Evolutionary conservation across 2,888 invertebrate species (phyloP).

Genomic region (Oscheius onirici): DNA sequence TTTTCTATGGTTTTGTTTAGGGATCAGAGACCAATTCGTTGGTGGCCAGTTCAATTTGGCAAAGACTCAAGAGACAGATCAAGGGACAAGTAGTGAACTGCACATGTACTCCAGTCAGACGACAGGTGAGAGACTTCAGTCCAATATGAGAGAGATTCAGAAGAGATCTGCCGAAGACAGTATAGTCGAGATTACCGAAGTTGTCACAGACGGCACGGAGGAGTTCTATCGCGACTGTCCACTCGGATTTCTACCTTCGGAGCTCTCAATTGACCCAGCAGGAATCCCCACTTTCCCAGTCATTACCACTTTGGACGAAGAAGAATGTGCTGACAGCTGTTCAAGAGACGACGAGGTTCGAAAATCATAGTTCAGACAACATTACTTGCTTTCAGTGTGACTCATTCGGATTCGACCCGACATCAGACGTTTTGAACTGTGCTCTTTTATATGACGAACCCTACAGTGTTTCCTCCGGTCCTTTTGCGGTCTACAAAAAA

Average conservation of each 20-base stretch:
- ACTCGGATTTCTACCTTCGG: background rate
- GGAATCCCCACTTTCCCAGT: background rate
- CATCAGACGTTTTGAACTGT: background rate
- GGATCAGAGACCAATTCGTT: slow-evolving; percentile 17
- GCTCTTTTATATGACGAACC: background rate
- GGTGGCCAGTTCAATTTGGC: slow-evolving; percentile 16
- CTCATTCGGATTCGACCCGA: background rate
- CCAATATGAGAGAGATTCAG: background rate
- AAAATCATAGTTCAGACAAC: background rate
- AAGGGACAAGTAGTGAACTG: slow-evolving; percentile 21
- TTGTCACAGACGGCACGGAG: no score
- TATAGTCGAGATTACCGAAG: no score
- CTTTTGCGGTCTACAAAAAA: background rate
- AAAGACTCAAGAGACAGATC: slow-evolving; percentile 12
- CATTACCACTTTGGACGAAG: background rate
- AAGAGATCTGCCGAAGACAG: background rate
- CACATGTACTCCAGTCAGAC: slow-evolving; percentile 19
- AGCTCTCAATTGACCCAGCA: background rate
- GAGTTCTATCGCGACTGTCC: background rate
- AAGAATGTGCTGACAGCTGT: background rate
- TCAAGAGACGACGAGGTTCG: background rate
- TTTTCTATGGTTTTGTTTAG: background rate
- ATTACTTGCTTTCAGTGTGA: background rate
- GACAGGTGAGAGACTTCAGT: background rate
- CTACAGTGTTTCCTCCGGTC: background rate